Evolutionary conservation across 2,797 vertebrate genomes (phyloP).

Genomic region (Onychomys leucogaster): DNA sequence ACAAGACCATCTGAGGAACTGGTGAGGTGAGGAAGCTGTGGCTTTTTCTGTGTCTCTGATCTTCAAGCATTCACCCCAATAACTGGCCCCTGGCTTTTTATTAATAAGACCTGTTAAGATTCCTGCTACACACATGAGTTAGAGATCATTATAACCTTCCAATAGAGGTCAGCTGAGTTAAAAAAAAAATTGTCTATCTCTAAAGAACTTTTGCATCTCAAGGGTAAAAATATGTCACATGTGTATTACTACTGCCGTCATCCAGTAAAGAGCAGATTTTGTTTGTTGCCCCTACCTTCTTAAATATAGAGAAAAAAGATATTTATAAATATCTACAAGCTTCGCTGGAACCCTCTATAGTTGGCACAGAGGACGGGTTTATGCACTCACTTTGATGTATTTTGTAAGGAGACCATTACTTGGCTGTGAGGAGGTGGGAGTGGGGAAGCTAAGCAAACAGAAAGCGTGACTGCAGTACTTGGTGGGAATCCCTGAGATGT

Average conservation of each 20-base stretch:
- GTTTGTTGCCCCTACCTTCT: neutral
- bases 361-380: slow-evolving; percentile 32
- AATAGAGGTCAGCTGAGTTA: slow-evolving; percentile 46
- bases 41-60: too few relatives aligned
- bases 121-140: neutral
- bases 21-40: too few relatives aligned
- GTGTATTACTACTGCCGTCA: neutral
- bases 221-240: slow-evolving; percentile 20
- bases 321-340: slow-evolving; percentile 51
- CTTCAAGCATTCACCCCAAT: too few relatives aligned
- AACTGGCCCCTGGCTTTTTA: too few relatives aligned
- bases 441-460: neutral
- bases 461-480: neutral
- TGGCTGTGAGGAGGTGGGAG: slow-evolving; percentile 12
- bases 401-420: slow-evolving; percentile 30
- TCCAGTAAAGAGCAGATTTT: slow-evolving; percentile 25
- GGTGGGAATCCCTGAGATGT: neutral
- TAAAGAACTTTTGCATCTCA: slow-evolving; percentile 59
- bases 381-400: neutral
- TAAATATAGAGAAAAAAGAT: slow-evolving; percentile 1
- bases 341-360: neutral
- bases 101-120: too few relatives aligned
- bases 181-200: slow-evolving; percentile 44
- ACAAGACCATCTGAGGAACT: too few relatives aligned
- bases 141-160: slow-evolving; percentile 44